Evolutionary conservation across 2,888 invertebrate genomes (phyloP).

Genomic region (Drosophila differens): DNA sequence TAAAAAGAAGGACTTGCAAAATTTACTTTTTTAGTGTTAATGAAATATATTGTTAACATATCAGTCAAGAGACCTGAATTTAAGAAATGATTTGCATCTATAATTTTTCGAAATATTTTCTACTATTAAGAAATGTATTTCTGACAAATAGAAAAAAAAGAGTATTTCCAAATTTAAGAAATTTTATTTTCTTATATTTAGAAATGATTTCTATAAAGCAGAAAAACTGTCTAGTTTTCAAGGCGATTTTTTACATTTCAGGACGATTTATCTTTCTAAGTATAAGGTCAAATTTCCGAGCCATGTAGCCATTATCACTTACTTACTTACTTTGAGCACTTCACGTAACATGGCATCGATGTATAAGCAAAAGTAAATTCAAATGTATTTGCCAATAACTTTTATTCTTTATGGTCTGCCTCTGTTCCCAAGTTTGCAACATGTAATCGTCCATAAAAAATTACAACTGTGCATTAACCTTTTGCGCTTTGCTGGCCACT

Average conservation of each 20-base stretch:
- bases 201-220: neutral
- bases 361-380: conserved; percentile 67
- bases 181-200: neutral
- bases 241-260: neutral
- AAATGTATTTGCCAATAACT: conserved; percentile 78
- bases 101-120: neutral
- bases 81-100: neutral
- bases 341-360: conserved; percentile 43
- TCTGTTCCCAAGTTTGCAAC: conserved; percentile 68
- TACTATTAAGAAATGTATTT: neutral
- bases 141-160: neutral
- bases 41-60: neutral
- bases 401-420: conserved; percentile 76
- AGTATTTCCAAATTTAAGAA: neutral
- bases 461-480: conserved; percentile 81
- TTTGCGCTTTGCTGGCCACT: conserved; percentile 59
- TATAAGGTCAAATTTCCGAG: neutral
- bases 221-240: neutral
- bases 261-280: neutral
- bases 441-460: conserved; percentile 80
- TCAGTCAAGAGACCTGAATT: too few species aligned
- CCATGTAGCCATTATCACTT: conserved; percentile 24
- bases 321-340: conserved; percentile 22
- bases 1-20: neutral
- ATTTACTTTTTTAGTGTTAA: neutral